Evolutionary conservation across 2,797 vertebrate genomes (phyloP).

Genomic region (Acestrorhynchus altus): DNA sequence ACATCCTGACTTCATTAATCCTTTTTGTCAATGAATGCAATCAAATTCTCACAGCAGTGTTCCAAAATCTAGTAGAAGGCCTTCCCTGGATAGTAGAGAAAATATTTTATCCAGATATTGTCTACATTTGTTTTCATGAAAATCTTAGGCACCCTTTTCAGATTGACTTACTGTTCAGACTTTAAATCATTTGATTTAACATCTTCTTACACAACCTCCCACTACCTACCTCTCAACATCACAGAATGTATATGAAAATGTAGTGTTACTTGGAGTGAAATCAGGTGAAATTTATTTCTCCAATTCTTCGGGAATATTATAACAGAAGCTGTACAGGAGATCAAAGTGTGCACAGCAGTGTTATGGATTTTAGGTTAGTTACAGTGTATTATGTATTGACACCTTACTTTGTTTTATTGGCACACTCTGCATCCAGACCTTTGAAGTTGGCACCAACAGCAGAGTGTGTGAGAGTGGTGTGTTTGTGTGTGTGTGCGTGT

Average conservation of each 20-base stretch:
- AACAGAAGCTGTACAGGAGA: background rate
- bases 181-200: too few relatives aligned
- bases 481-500: background rate
- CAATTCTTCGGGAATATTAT: background rate
- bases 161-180: too few relatives aligned
- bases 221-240: too few relatives aligned
- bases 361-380: background rate
- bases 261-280: background rate
- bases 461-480: background rate
- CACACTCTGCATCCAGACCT: background rate
- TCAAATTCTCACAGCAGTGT: too few relatives aligned
- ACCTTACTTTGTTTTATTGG: background rate
- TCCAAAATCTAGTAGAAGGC: too few relatives aligned
- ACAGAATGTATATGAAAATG: background rate
- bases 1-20: too few relatives aligned
- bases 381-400: background rate
- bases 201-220: too few relatives aligned
- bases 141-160: too few relatives aligned
- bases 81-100: too few relatives aligned
- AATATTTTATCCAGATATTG: too few relatives aligned
- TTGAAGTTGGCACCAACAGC: slow-evolving; percentile 2
- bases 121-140: too few relatives aligned
- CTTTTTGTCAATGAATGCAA: too few relatives aligned
- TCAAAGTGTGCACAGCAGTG: background rate
- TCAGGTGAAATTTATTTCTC: background rate